Conservation (phyloP, 2,888 invertebrate species). For the Anorthoa munda region DNA sequence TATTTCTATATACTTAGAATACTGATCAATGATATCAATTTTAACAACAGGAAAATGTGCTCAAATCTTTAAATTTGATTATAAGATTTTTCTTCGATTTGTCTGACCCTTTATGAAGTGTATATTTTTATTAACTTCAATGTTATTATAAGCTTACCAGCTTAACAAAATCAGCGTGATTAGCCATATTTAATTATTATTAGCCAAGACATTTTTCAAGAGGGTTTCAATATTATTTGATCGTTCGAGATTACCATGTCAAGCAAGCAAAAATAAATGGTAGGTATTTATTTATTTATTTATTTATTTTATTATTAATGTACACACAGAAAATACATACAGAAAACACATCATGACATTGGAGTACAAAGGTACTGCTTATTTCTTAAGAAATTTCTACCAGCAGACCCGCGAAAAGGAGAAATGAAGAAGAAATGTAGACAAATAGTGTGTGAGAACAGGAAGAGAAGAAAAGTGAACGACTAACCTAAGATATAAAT, state of each 20-base stretch:
- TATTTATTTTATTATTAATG: no score
- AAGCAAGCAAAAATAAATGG: neutral
- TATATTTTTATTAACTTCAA: neutral
- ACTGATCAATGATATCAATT: neutral
- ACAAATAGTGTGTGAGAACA: no score
- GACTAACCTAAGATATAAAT: no score
- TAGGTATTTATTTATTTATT: neutral
- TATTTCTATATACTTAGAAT: neutral
- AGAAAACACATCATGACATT: no score
- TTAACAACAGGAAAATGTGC: neutral
- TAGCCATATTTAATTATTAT: constrained; percentile 39
- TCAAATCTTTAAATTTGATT: neutral
- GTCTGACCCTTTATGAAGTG: neutral
- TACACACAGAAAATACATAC: no score
- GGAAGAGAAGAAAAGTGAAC: no score
- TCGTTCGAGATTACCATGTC: neutral
- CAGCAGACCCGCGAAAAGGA: no score
- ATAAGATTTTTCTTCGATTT: neutral
- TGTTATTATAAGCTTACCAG: constrained; percentile 14
- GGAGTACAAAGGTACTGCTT: no score
- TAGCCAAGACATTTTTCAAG: neutral
- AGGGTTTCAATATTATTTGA: neutral
- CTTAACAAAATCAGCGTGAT: constrained; percentile 20
- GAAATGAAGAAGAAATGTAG: no score
- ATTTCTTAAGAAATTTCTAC: no score